Conservation (phyloP, 2,888 invertebrate genomes). For the Ectemnius cavifrons region DNA sequence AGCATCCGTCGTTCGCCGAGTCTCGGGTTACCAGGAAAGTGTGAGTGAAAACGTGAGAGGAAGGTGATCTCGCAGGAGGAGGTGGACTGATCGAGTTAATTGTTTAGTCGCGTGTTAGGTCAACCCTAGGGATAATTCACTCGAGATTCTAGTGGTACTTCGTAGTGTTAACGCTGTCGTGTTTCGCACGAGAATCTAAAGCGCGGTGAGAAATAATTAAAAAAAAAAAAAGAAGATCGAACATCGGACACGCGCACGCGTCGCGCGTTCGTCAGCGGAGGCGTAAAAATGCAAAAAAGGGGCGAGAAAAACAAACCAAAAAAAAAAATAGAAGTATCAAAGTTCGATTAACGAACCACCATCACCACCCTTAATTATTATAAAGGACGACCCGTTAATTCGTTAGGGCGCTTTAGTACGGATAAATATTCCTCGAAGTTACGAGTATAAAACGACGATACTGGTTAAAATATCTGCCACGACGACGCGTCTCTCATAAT, state of each 20-base stretch:
- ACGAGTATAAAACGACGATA: slow-evolving; percentile 34
- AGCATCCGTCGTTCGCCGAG: neutral
- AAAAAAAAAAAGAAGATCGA: slow-evolving; percentile 12
- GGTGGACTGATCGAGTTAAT: slow-evolving; percentile 65
- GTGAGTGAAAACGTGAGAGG: slow-evolving; percentile 34
- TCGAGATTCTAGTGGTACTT: slow-evolving; percentile 74
- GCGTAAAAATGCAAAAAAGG: slow-evolving; percentile 21
- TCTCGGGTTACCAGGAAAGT: slow-evolving; percentile 6
- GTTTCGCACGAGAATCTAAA: slow-evolving; percentile 8
- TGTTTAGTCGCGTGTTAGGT: slow-evolving; percentile 65
- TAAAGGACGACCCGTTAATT: slow-evolving; percentile 24
- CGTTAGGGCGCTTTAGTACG: slow-evolving; percentile 37
- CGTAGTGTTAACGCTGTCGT: slow-evolving; percentile 58
- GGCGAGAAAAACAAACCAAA: neutral
- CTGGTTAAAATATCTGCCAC: slow-evolving; percentile 15
- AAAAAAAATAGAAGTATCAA: slow-evolving; percentile 49
- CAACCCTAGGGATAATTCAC: slow-evolving; percentile 71
- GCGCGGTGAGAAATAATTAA: slow-evolving; percentile 12
- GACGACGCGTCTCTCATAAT: slow-evolving; percentile 28
- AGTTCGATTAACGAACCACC: slow-evolving; percentile 60
- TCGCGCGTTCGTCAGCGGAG: neutral
- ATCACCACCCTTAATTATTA: slow-evolving; percentile 48
- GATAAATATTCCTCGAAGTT: slow-evolving; percentile 54
- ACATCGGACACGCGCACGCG: neutral
- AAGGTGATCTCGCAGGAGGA: slow-evolving; percentile 60